Evolutionary conservation across 2,797 vertebrate species (phyloP), one percentile per base, ranked within the genome.

Genomic region (Tenualosa ilisha): DNA sequence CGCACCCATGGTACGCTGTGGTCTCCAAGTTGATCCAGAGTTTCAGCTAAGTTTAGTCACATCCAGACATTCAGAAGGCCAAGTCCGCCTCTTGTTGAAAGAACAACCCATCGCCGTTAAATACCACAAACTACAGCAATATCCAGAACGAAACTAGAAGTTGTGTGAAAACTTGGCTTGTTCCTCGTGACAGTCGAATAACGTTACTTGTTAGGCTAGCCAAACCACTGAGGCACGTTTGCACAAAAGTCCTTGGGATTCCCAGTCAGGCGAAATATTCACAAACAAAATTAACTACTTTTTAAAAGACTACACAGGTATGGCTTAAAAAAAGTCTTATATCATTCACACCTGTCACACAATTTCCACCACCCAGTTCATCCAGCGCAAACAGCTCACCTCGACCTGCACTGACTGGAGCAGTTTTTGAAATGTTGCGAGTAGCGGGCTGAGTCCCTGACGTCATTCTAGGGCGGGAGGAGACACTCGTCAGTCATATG

Each of bases 381-480:
- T 79, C 72, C 72, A 79, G 37, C 40, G 72, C 46, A 17, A 79
- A 79, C 40, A 79, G 72, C 20, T 37, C 6, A 43, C 43, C 31
- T 75, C 72, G 37, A 46, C 40, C 37, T 75, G 68, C 72, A 46
- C 61, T 81, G 79, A 24, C 83, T 85, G 83, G 50, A 81, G 82
- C 56, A 81, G 24, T 87, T 89, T 90, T 90, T 89, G 84, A 90
- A 90, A 88, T 87, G 86, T 84, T 50, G 84, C 83, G 81, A 63
- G 37, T 22, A 40, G 85, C 59, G 37, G 75, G 72, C 68, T 72
- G 50, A 83, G 49, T 22, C 0, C 9, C 12, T 88, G 87, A 89
- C 89, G 88, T 88, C 85, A 89, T 17, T 79, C 40, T 50, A 15
- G 26, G 43, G 43, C 72, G 37, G 72, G 72, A 43, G 72, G 72